Base-by-base conservation (phyloP, 2,888 invertebrate species). In the Leuctra nigra region DNA sequence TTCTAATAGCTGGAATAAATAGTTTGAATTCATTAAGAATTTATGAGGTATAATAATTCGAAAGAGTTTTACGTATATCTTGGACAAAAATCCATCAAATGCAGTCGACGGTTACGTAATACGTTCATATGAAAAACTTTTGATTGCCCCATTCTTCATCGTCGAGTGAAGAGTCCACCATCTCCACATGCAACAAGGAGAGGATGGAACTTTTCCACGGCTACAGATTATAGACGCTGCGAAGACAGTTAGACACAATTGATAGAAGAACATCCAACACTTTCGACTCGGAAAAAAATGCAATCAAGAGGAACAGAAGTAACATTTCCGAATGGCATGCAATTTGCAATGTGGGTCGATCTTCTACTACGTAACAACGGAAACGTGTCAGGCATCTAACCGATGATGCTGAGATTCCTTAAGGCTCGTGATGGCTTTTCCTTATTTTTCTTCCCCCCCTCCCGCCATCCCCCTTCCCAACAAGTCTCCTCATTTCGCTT, bases 231-330 rank as follows among this genome's bases (percentile, higher is more conserved):
- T n/a, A n/a, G n/a, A n/a, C n/a, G n/a, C n/a, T n/a, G n/a, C n/a
- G n/a, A n/a, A n/a, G n/a, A n/a, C n/a, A n/a, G n/a, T n/a, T n/a
- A n/a, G n/a, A n/a, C n/a, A n/a, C n/a, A n/a, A n/a, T n/a, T n/a
- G n/a, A n/a, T n/a, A n/a, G n/a, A n/a, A n/a, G n/a, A n/a, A n/a
- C n/a, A n/a, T n/a, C n/a, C n/a, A n/a, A n/a, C n/a, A n/a, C n/a
- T n/a, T n/a, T n/a, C n/a, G n/a, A n/a, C n/a, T n/a, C n/a, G n/a
- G 35, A 13, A 50, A 50, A 33, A 29, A 50, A 50, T 50, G 18
- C 33, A 50, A 50, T 50, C 50, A 50, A 35, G 33, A 50, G 20
- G 6, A 29, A 11, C 29, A 7, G 29, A 11, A 33, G 16, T 50
- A 16, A n/a, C n/a, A 13, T 35, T 22, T 22, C 35, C 35, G 18